Evolutionary conservation across 2,797 vertebrate species (phyloP).

Genomic region (Mus caroli): DNA sequence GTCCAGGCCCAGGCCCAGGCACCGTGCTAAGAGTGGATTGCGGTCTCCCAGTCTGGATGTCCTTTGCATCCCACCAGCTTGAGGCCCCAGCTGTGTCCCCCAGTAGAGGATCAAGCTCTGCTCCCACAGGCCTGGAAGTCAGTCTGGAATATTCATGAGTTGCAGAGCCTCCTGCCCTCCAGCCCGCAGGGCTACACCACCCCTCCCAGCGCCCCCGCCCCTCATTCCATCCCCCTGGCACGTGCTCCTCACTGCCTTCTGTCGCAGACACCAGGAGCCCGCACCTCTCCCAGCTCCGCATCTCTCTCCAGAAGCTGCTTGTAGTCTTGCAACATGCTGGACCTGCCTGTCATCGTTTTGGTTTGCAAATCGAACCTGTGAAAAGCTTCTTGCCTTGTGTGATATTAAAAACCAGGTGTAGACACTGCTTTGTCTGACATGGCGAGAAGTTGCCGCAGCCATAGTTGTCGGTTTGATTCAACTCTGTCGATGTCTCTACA

Average conservation of each 20-base stretch:
- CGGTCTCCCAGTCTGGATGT: background rate
- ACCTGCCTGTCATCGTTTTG: background rate
- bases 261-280: background rate
- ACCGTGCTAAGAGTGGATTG: background rate
- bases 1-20: background rate
- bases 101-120: background rate
- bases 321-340: background rate
- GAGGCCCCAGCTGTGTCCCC: background rate
- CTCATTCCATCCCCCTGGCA: background rate
- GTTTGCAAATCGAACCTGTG: background rate
- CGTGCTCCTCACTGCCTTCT: background rate
- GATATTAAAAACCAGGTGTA: background rate
- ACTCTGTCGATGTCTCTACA: background rate
- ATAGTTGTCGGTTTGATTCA: background rate
- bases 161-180: background rate
- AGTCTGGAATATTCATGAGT: slow-evolving; percentile 64
- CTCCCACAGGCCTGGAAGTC: background rate
- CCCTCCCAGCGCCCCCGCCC: too few species aligned
- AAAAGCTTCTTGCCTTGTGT: background rate
- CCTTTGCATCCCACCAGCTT: background rate
- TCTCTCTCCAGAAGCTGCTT: background rate
- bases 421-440: background rate
- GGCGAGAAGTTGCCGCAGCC: background rate
- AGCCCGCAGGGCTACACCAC: background rate
- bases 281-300: background rate